These are phyloP conservation scores for Pheucticus melanocephalus DNA, from an alignment of 2,113 vertebrate genomes.

Conservation along the genomic window DNA sequence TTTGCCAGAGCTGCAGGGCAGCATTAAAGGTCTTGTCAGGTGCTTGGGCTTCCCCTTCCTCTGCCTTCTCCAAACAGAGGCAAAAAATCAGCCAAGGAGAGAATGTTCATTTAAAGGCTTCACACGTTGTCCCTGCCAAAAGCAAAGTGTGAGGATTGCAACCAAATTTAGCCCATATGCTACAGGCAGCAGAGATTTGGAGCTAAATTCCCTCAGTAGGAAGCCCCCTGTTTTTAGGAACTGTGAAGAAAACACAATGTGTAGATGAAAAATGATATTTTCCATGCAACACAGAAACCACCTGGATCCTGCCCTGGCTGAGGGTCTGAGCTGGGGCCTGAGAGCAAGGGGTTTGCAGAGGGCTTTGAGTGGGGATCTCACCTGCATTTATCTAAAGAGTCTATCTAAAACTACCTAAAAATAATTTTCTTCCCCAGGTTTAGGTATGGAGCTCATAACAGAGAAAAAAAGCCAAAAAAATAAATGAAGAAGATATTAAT, in stretches of 20 bases:
- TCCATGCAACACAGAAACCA: not conserved
- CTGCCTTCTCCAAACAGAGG: not conserved
- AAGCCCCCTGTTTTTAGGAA: not conserved
- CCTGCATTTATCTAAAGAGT: not conserved
- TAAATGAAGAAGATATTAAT: not conserved
- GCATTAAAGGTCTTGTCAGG: not conserved
- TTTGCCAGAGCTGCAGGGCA: not conserved
- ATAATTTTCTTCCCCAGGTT: not conserved
- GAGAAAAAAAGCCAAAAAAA: not conserved
- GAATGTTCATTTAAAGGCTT: conserved; percentile 21
- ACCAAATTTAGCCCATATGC: not conserved
- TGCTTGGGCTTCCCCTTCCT: not conserved
- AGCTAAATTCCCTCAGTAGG: not conserved
- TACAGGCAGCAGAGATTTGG: not conserved
- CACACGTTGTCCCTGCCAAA: not conserved
- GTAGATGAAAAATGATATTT: not conserved
- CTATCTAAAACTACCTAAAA: not conserved
- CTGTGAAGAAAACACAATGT: not conserved
- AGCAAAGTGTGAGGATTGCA: not conserved
- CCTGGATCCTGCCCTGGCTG: not conserved
- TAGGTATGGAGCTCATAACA: not conserved
- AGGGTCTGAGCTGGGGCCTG: not conserved
- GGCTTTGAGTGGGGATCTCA: not conserved
- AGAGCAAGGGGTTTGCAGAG: not conserved
- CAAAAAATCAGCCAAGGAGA: not conserved